Conservation (phyloP, 1,140 invertebrate species). For the Saxidomus purpurata region DNA sequence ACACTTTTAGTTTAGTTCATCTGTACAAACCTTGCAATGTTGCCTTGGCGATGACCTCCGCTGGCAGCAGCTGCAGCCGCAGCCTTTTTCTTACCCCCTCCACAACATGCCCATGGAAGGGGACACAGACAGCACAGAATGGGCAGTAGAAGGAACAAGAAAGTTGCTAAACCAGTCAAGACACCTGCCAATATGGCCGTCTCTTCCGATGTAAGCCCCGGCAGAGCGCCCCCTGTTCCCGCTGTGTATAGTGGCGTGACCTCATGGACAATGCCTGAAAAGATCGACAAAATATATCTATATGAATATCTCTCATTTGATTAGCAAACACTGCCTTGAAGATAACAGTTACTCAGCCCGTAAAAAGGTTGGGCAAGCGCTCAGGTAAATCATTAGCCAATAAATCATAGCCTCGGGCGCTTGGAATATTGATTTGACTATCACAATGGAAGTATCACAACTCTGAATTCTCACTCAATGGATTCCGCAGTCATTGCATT, state of each 20-base stretch:
- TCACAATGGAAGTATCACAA: too few relatives aligned
- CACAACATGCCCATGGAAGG: conserved; percentile 46
- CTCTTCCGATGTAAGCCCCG: conserved; percentile 61
- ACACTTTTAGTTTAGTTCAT: too few relatives aligned
- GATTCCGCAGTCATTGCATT: too few relatives aligned
- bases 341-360: too few relatives aligned
- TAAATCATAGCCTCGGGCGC: too few relatives aligned
- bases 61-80: conserved; percentile 10
- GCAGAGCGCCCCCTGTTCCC: conserved; percentile 26
- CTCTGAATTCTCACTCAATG: too few relatives aligned
- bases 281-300: too few relatives aligned
- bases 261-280: conserved; percentile 54
- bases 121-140: conserved; percentile 64
- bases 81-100: conserved; percentile 38
- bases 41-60: conserved; percentile 19
- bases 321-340: too few relatives aligned
- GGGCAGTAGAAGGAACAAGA: conserved; percentile 55
- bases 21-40: conserved; percentile 54
- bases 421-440: too few relatives aligned
- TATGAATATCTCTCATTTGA: too few relatives aligned
- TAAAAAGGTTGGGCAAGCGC: too few relatives aligned
- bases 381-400: too few relatives aligned
- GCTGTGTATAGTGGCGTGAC: conserved; percentile 32
- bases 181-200: conserved; percentile 63
- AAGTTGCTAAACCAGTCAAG: conserved; percentile 51